Percentiles rank a stretch among this genome's conserved stretches.
Evolutionary conservation across 2,888 invertebrate species (phyloP).

Genomic region (Slavum lentiscoides): DNA sequence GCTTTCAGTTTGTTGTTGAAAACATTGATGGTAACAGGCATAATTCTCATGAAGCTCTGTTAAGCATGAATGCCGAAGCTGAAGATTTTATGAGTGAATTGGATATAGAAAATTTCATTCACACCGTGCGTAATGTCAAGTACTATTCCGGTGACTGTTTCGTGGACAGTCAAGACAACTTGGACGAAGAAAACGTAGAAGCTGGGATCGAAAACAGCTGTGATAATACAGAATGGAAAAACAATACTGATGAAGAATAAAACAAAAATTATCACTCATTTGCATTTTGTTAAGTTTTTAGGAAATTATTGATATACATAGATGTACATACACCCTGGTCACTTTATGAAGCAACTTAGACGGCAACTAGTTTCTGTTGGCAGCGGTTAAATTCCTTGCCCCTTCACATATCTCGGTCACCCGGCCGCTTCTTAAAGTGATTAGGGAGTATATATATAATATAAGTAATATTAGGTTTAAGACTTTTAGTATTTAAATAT

Average conservation of each 20-base stretch:
- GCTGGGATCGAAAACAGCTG: neutral
- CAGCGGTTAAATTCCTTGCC: too few species aligned
- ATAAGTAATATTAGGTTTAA: neutral
- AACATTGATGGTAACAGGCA: conserved; percentile 13
- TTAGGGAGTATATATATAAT: neutral
- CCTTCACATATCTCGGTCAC: too few species aligned
- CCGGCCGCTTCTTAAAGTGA: too few species aligned
- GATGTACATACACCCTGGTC: too few species aligned
- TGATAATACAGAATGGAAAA: conserved; percentile 26
- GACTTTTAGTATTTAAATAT: conserved; percentile 17
- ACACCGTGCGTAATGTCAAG: conserved; percentile 43
- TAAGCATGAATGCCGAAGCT: conserved; percentile 39
- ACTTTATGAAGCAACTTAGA: too few species aligned
- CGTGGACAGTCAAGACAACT: conserved; percentile 35
- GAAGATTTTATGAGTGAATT: conserved; percentile 50
- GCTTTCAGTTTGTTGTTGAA: conserved; percentile 43
- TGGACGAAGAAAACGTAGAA: neutral
- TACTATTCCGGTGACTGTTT: conserved; percentile 11
- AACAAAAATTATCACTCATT: neutral
- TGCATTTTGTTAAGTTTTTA: neutral
- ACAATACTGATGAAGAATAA: neutral
- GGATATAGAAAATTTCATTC: conserved; percentile 46
- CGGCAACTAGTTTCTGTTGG: too few species aligned
- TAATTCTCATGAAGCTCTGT: conserved; percentile 15
- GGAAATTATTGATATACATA: neutral